Evolutionary conservation across 2,888 invertebrate genomes (phyloP).

Genomic region (Eulithis testata): DNA sequence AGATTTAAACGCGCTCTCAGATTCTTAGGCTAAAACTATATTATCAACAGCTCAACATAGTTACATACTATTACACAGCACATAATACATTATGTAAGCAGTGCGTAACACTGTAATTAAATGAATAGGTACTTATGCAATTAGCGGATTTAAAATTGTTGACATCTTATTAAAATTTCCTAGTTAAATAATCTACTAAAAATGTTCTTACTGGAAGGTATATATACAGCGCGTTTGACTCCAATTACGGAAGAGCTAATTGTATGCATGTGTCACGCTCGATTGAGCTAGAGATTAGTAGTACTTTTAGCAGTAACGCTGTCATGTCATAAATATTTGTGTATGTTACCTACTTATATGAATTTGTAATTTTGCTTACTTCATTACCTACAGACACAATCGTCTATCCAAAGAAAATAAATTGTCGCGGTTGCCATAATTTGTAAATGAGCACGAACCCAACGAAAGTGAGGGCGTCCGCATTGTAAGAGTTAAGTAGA

Average conservation of each 20-base stretch:
- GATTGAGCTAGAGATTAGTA: neutral
- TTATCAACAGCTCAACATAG: constrained; percentile 9
- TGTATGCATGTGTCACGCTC: constrained; percentile 8
- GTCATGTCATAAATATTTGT: neutral
- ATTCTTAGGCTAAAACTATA: constrained; percentile 8
- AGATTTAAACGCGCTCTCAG: constrained; percentile 36
- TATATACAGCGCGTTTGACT: constrained; percentile 3
- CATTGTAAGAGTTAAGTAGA: constrained; percentile 67
- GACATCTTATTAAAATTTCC: constrained; percentile 58
- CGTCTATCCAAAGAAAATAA: constrained; percentile 6
- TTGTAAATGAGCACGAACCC: constrained; percentile 61
- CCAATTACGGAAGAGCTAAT: constrained; percentile 30
- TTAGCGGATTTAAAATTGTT: constrained; percentile 36
- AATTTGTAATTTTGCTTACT: no score
- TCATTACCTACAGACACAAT: neutral
- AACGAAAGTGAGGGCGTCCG: constrained; percentile 80
- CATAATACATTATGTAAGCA: constrained; percentile 16
- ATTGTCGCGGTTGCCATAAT: constrained; percentile 48
- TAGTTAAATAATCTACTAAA: constrained; percentile 44
- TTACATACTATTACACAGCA: neutral
- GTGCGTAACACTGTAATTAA: constrained; percentile 27
- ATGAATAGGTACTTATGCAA: constrained; percentile 31
- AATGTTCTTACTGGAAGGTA: constrained; percentile 49
- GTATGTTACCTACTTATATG: neutral
- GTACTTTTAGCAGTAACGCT: neutral